phyloP scores from a whole-genome alignment of 2,113 vertebrate species.

The Myiagra hebetior region DNA sequence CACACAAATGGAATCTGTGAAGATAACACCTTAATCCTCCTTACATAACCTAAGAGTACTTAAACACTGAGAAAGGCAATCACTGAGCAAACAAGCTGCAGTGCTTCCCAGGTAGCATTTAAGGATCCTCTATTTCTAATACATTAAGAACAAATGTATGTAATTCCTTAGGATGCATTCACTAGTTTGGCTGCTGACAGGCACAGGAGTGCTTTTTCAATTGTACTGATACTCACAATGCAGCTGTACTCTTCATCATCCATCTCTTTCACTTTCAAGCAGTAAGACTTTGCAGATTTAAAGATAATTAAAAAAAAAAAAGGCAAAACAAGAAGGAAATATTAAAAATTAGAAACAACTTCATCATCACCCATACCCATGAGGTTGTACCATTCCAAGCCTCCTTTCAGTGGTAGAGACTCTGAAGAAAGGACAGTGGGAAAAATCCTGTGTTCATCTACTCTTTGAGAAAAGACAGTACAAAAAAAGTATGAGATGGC shows the following conservation, averaged over 20 bases:
- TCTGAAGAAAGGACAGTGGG: neutral
- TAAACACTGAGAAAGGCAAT: neutral
- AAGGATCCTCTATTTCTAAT: neutral
- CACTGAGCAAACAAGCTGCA: neutral
- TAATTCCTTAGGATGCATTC: neutral
- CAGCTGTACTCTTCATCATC: slow-evolving; percentile 98
- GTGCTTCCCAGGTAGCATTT: neutral
- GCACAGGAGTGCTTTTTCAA: neutral
- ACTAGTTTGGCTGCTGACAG: neutral
- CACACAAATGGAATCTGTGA: slow-evolving; percentile 20
- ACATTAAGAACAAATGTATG: neutral
- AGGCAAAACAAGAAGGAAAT: neutral
- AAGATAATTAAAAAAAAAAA: neutral
- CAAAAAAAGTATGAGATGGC: neutral
- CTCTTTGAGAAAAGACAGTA: neutral
- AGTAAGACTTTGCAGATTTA: slow-evolving; percentile 85
- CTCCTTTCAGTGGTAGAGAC: neutral
- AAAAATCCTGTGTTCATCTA: neutral
- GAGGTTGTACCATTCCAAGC: neutral
- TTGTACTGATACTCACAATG: slow-evolving; percentile 81
- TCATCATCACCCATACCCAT: neutral
- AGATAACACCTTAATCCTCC: slow-evolving; percentile 37
- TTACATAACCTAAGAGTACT: slow-evolving; percentile 19
- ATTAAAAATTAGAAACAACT: neutral
- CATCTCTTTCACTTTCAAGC: slow-evolving; percentile 99